A percentile compares a stretch with the other conserved stretches of the same genome.
phyloP scores from a whole-genome alignment of 2,888 invertebrate genomes.

The Margaritifera margaritifera region DNA sequence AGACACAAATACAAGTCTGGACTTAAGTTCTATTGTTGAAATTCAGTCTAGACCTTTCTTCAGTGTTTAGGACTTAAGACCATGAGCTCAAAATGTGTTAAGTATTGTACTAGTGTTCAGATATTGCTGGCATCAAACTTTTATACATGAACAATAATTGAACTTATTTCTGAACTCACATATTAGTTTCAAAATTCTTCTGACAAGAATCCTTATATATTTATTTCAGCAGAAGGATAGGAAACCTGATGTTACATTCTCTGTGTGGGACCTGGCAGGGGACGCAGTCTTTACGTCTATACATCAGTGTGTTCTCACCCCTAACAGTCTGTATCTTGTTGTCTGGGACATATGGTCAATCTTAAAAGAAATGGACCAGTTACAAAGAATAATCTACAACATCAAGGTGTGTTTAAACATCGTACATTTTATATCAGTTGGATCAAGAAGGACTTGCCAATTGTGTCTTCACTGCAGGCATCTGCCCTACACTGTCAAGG shows the following conservation, averaged over 20 bases:
- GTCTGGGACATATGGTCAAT: constrained; percentile 62
- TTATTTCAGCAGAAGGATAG: background rate
- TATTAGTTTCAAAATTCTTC: no score
- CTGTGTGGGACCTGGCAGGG: constrained; percentile 65
- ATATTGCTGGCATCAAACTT: background rate
- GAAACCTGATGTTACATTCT: constrained; percentile 34
- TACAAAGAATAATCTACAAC: constrained; percentile 56
- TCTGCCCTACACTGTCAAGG: no score
- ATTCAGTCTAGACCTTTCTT: no score
- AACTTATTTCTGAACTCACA: no score
- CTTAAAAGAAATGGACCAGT: constrained; percentile 42
- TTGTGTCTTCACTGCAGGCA: no score
- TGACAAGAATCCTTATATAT: no score
- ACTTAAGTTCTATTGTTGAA: no score
- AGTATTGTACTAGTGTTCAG: no score
- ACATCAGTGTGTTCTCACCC: constrained; percentile 59
- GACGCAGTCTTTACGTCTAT: constrained; percentile 49
- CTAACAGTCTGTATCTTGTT: constrained; percentile 57
- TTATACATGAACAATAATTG: background rate
- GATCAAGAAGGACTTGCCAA: no score
- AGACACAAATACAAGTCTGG: no score
- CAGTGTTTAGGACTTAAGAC: no score
- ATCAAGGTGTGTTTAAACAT: constrained; percentile 50
- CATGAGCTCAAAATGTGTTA: no score
- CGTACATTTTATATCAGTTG: background rate